Conservation (phyloP, 1,140 invertebrate species). For the Littorina saxatilis region DNA sequence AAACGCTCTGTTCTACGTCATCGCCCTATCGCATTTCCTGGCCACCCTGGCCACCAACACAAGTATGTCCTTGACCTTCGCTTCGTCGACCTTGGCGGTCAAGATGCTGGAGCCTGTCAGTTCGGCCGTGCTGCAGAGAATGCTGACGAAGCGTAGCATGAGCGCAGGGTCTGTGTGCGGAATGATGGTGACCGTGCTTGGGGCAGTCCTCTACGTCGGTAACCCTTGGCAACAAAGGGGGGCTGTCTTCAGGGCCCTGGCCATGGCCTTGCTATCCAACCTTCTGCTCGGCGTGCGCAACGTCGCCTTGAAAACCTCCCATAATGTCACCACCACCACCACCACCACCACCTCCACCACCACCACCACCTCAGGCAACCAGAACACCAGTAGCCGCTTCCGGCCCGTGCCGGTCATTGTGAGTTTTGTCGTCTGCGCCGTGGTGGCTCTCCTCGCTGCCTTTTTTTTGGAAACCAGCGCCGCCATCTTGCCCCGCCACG, state of each 20-base stretch:
- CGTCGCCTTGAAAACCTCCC: too few relatives aligned
- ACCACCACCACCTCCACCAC: too few relatives aligned
- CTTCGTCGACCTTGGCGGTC: conserved; percentile 44
- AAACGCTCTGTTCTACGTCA: background rate
- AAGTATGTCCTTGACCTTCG: conserved; percentile 39
- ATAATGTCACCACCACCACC: too few relatives aligned
- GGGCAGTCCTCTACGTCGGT: conserved; percentile 32
- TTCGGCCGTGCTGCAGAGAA: conserved; percentile 30
- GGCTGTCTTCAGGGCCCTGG: background rate
- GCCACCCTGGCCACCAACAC: conserved; percentile 43
- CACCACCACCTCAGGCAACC: too few relatives aligned
- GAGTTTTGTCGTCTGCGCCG: background rate
- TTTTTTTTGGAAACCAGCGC: background rate
- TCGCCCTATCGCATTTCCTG: conserved; percentile 17
- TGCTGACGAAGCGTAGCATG: background rate
- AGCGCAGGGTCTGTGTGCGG: background rate
- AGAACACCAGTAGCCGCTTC: too few relatives aligned
- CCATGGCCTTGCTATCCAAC: conserved; percentile 40
- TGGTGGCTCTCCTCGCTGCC: background rate
- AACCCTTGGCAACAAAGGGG: background rate
- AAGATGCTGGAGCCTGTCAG: conserved; percentile 43
- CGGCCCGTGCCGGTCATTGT: conserved; percentile 30
- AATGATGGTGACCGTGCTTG: conserved; percentile 35
- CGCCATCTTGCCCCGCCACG: background rate
- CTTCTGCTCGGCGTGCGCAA: too few relatives aligned